Base-by-base conservation (phyloP, 1,140 invertebrate species). In the Bombus sylvicola region DNA sequence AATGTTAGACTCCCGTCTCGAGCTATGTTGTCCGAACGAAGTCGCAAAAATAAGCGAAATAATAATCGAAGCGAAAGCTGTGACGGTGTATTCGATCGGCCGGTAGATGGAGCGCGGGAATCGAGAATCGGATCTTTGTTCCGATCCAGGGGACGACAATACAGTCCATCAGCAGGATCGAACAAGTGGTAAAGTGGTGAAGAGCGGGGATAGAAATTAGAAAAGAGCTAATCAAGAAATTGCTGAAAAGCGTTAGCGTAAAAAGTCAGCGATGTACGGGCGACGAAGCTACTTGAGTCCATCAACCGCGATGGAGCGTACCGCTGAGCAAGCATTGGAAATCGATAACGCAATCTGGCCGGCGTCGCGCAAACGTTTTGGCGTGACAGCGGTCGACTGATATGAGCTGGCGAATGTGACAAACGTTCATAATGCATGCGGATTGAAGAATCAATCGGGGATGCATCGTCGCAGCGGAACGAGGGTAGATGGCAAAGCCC, bases 321-420 rank as follows among this genome's bases (percentile, higher is more conserved):
- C n/a, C 59, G 85, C 85, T 87, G 81, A 87, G 85, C 85, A 81
- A 84, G 77, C 88, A 90, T 90, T 59, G 89, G 74, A 90, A 90
- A 90, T 90, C 89, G 89, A 90, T 89, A 90, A 87, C 85, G 81
- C 78, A 89, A 90, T 87, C 88, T 85, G 89, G 72, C 57, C 78
- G 76, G 66, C 62, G 83, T 84, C 81, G 81, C 80, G 25, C 79
- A 71, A 89, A 89, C 88, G 85, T 88, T 89, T 89, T 66, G 57
- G 76, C 76, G 59, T 83, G 87, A 89, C 88, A 85, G 73, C 79
- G 84, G 87, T 64, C 66, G 87, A 80, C 87, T 87, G 87, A 89
- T 89, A 89, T 81, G 83, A 87, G 72, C 78, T 71, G 81, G 77
- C 85, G 81, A 89, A 89, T 84, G 85, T 84, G 89, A 89, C 88